These are phyloP conservation scores for Ochlodes sylvanus DNA, from an alignment of 2,888 invertebrate species.

Conservation along the genomic window DNA sequence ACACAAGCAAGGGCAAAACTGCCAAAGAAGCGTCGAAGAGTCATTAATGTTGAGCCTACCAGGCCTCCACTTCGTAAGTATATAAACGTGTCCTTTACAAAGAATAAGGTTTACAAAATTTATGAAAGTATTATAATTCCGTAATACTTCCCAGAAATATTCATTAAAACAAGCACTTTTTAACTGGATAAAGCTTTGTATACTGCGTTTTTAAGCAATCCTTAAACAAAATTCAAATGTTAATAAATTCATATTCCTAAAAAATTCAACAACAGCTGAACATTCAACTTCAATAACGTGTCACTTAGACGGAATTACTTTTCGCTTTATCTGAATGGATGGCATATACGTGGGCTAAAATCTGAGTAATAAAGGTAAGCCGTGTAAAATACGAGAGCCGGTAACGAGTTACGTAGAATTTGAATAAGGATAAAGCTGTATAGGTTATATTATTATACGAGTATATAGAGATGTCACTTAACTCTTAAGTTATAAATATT, in stretches of 20 bases:
- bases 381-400: conserved; percentile 9
- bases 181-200: too few relatives aligned
- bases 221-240: not conserved
- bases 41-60: conserved; percentile 97
- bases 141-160: too few relatives aligned
- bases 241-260: not conserved
- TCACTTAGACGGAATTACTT: conserved; percentile 3
- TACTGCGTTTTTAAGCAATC: too few relatives aligned
- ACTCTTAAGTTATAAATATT: too few relatives aligned
- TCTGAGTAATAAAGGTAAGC: conserved; percentile 19
- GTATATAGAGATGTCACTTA: too few relatives aligned
- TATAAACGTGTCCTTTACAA: not conserved
- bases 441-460: too few relatives aligned
- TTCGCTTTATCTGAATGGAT: conserved; percentile 14
- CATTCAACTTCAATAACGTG: not conserved
- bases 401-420: conserved; percentile 15
- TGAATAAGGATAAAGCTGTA: conserved; percentile 9
- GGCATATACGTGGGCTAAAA: conserved; percentile 10
- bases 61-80: conserved; percentile 86
- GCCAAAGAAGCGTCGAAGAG: conserved; percentile 98
- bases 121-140: too few relatives aligned
- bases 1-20: conserved; percentile 99
- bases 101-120: not conserved
- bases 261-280: not conserved
- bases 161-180: too few relatives aligned